Conservation (phyloP, 2,113 vertebrate species). For the Ardeotis arabs region DNA sequence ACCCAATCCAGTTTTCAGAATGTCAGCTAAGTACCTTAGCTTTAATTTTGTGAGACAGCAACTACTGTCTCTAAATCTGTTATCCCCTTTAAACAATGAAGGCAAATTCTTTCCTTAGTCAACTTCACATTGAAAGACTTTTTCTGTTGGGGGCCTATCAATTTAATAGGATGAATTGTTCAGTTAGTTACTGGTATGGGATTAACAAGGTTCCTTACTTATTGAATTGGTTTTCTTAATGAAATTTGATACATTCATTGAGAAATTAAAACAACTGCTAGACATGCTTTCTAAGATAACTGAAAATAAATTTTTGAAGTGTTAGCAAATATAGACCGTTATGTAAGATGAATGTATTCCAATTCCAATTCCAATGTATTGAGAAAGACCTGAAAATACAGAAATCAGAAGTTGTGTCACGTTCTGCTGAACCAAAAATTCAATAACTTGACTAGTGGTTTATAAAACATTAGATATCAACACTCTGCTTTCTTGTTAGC, state of each 20-base stretch:
- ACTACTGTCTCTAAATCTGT: not conserved
- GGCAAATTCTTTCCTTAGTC: not conserved
- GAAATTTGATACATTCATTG: not conserved
- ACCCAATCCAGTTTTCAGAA: not conserved
- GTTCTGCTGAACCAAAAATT: not conserved
- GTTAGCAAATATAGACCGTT: not conserved
- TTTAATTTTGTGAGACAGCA: not conserved
- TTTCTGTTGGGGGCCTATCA: not conserved
- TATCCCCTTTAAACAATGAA: not conserved
- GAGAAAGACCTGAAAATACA: not conserved
- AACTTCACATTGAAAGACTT: not conserved
- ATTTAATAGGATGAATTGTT: not conserved
- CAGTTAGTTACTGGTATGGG: not conserved
- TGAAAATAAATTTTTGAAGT: not conserved
- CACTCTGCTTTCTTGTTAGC: not conserved
- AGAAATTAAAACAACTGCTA: not conserved
- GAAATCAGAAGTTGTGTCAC: not conserved
- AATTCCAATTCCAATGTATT: not conserved
- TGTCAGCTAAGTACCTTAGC: not conserved
- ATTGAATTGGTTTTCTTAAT: not conserved
- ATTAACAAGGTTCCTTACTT: not conserved
- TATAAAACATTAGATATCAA: not conserved
- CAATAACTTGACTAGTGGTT: not conserved
- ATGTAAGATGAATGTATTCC: not conserved
- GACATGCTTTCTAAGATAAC: not conserved